Evolutionary conservation across 1,140 invertebrate species (phyloP).

Genomic region (Drosophila murphyi): DNA sequence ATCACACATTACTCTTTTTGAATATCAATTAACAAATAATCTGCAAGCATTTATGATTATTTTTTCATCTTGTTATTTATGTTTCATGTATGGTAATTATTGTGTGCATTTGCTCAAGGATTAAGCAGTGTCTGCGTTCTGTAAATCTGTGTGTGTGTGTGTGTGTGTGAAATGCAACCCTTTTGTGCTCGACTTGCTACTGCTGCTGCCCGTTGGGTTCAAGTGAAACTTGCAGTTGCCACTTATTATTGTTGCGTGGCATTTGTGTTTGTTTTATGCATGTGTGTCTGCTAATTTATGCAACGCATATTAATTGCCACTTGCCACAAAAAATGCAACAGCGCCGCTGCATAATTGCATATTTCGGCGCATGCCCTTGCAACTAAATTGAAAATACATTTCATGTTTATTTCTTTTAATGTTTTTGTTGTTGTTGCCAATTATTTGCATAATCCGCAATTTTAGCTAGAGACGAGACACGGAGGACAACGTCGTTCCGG

Average conservation of each 20-base stretch:
- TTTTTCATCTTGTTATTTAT: not conserved
- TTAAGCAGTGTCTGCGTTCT: not conserved
- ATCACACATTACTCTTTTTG: no score
- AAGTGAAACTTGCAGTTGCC: conserved; percentile 32
- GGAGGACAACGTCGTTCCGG: conserved; percentile 55
- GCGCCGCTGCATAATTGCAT: conserved; percentile 58
- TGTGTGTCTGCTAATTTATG: conserved; percentile 43
- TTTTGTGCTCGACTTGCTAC: not conserved
- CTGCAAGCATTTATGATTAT: no score
- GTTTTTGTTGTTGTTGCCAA: conserved; percentile 47
- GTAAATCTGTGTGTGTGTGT: not conserved
- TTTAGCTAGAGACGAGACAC: conserved; percentile 55
- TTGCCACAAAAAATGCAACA: conserved; percentile 33
- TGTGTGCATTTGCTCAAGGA: not conserved
- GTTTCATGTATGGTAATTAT: not conserved
- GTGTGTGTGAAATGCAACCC: conserved; percentile 16
- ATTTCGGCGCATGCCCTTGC: conserved; percentile 40
- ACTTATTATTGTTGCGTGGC: conserved; percentile 8
- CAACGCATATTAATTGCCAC: conserved; percentile 46
- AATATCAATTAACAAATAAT: no score
- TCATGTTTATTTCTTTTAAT: conserved; percentile 26
- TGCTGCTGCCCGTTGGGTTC: conserved; percentile 3
- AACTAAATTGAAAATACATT: conserved; percentile 43
- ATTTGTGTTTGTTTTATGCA: not conserved
- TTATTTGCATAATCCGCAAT: conserved; percentile 74